Conservation (phyloP, 2,113 vertebrate genomes). For the Silurus glanis region DNA sequence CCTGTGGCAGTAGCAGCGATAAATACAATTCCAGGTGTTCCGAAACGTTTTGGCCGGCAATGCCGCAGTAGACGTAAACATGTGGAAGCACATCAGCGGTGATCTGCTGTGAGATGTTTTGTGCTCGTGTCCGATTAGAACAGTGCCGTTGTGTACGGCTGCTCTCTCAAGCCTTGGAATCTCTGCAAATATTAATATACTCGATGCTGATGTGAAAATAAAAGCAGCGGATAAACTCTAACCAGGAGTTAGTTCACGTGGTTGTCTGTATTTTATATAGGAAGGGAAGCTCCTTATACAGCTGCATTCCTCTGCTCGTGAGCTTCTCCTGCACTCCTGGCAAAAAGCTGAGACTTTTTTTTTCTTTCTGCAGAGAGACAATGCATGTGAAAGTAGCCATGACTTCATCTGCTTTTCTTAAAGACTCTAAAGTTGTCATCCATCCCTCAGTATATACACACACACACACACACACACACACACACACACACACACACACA, state of each 20-base stretch:
- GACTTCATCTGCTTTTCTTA: slow-evolving; percentile 69
- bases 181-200: neutral
- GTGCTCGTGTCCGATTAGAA: neutral
- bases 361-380: slow-evolving; percentile 19
- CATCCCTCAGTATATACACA: slow-evolving; percentile 23
- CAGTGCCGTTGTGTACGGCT: neutral
- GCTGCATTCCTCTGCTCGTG: slow-evolving; percentile 5
- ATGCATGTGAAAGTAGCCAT: slow-evolving; percentile 55
- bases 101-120: slow-evolving; percentile 1
- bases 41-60: neutral
- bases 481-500: too few species aligned
- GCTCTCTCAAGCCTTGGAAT: neutral
- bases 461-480: slow-evolving; percentile 50
- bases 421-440: slow-evolving; percentile 57
- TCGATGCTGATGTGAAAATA: too few species aligned
- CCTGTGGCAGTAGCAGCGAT: neutral
- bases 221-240: neutral
- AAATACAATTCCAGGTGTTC: neutral
- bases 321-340: neutral
- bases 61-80: neutral
- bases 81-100: slow-evolving; percentile 7
- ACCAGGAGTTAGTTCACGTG: neutral
- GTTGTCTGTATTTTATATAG: neutral
- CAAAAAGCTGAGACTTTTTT: neutral
- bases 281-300: neutral